These are phyloP conservation scores for Endotricha flammealis DNA, from an alignment of 2,888 invertebrate species.

Conservation along the genomic window DNA sequence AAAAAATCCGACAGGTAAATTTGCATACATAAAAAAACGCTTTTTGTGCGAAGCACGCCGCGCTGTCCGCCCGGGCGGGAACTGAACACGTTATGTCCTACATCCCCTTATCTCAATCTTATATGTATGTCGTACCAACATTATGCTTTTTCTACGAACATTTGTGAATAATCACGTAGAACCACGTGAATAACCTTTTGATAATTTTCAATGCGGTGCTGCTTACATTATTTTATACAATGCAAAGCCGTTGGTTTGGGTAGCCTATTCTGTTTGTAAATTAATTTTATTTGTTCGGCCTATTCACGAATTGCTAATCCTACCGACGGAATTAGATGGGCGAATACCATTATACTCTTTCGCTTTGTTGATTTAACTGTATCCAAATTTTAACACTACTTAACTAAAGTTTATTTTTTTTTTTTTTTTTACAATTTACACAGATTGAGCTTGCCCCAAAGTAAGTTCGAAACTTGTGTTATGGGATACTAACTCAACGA, in stretches of 20 bases:
- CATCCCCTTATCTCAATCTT: slow-evolving; percentile 6
- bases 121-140: neutral
- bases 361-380: too few relatives aligned
- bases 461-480: too few relatives aligned
- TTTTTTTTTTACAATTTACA: too few relatives aligned
- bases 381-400: too few relatives aligned
- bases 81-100: slow-evolving; percentile 4
- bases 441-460: too few relatives aligned
- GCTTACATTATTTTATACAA: slow-evolving; percentile 5
- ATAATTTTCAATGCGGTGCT: slow-evolving; percentile 4
- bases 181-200: slow-evolving; percentile 8
- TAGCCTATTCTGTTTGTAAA: too few relatives aligned
- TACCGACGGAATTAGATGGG: slow-evolving; percentile 1
- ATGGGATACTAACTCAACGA: too few relatives aligned
- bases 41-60: slow-evolving; percentile 6
- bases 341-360: too few relatives aligned
- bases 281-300: slow-evolving; percentile 7
- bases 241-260: slow-evolving; percentile 4
- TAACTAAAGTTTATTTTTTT: too few relatives aligned
- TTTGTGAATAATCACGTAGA: neutral
- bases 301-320: slow-evolving; percentile 7
- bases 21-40: slow-evolving; percentile 8
- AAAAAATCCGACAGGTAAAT: slow-evolving; percentile 7
- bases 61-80: slow-evolving; percentile 2
- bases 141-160: neutral